These are phyloP conservation scores for Rhopilema esculentum DNA, from an alignment of 30 jellyfish, hydroid and myxozoan species.

Conservation along the genomic window DNA sequence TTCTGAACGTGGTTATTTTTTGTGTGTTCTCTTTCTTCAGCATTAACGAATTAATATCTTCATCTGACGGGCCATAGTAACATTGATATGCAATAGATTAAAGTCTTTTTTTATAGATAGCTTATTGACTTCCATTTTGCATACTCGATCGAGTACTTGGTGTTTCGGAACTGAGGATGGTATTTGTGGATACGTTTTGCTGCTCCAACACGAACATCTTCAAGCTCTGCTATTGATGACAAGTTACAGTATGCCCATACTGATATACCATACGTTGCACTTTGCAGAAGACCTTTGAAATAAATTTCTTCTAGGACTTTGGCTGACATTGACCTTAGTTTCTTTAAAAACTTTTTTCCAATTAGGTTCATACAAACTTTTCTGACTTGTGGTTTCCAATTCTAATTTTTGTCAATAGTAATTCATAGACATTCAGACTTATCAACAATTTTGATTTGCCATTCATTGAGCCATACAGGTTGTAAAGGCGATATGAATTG, in stretches of 20 bases:
- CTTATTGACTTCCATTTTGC: slow-evolving; percentile 36
- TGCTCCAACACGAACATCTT: slow-evolving; percentile 32
- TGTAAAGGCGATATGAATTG: too few species aligned
- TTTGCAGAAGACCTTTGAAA: slow-evolving; percentile 43
- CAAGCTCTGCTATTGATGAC: slow-evolving; percentile 49
- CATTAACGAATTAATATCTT: slow-evolving; percentile 24
- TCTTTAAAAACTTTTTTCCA: slow-evolving; percentile 36
- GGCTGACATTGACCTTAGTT: slow-evolving; percentile 41
- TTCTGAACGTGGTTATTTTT: slow-evolving; percentile 47
- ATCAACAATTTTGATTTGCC: too few species aligned
- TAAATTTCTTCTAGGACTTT: slow-evolving; percentile 28
- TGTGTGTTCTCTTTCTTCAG: slow-evolving; percentile 33
- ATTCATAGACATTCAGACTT: too few species aligned
- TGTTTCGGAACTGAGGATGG: slow-evolving; percentile 30
- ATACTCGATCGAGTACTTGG: not conserved
- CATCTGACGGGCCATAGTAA: slow-evolving; percentile 39
- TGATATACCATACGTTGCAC: slow-evolving; percentile 33
- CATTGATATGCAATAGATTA: slow-evolving; percentile 17
- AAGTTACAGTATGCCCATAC: slow-evolving; percentile 32
- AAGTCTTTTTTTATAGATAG: slow-evolving; percentile 19
- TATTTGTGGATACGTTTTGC: slow-evolving; percentile 24
- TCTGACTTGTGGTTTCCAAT: too few species aligned
- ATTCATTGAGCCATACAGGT: too few species aligned
- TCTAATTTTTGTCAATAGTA: too few species aligned
- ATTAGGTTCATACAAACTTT: slow-evolving; percentile 26